Conservation (phyloP, 92 coral and sea anemone species). For the Palythoa grandis region DNA sequence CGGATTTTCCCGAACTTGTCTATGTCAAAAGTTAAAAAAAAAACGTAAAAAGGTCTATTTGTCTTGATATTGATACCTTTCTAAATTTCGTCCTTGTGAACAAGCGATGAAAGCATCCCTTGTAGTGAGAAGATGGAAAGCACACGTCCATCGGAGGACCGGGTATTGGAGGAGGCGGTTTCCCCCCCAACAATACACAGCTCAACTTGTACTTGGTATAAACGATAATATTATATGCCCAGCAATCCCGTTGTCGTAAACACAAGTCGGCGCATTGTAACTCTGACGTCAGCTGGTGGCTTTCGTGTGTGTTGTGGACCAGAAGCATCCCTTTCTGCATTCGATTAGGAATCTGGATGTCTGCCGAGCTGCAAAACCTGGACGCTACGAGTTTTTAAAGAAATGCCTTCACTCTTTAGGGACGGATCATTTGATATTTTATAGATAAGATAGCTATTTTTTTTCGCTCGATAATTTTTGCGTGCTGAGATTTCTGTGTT, state of each 20-base stretch:
- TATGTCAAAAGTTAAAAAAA: too few species aligned
- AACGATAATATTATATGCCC: conserved; percentile 23
- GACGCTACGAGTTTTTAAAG: not conserved
- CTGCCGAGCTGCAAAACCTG: not conserved
- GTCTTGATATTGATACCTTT: not conserved
- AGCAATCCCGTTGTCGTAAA: conserved; percentile 13
- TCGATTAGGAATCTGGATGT: not conserved
- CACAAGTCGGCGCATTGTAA: conserved; percentile 37
- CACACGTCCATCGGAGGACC: not conserved
- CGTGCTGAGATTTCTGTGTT: too few species aligned
- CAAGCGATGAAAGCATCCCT: conserved; percentile 10
- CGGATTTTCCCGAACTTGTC: too few species aligned
- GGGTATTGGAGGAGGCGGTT: not conserved
- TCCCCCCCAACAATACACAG: conserved; percentile 17
- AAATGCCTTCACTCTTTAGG: too few species aligned
- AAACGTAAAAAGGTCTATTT: too few species aligned
- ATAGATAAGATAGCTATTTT: too few species aligned
- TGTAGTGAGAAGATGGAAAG: not conserved
- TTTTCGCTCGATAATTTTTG: too few species aligned
- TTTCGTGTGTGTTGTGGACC: not conserved
- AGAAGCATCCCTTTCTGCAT: conserved; percentile 5
- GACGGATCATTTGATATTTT: too few species aligned
- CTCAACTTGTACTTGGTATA: not conserved
- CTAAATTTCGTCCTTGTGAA: conserved; percentile 15
- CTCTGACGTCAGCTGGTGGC: conserved; percentile 22